Base-by-base conservation (phyloP, 2,797 vertebrate genomes). In the Antrozous pallidus region DNA sequence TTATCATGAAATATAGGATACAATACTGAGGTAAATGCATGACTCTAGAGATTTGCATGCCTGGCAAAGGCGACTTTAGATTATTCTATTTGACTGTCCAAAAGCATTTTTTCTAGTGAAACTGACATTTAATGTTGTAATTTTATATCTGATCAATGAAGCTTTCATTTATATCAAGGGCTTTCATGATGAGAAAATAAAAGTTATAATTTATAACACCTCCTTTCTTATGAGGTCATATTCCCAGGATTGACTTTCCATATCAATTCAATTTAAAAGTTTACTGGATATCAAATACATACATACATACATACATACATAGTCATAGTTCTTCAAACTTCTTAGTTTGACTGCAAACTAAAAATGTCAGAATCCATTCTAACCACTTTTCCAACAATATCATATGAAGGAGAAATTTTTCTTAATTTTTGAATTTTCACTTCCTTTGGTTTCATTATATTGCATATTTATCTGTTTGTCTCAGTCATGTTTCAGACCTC, bases 81-180 rank as follows among this genome's bases (percentile, higher is more conserved):
- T 89, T 51, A 95, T 87, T 95, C 24, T 45, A 85, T 89, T 87
- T 71, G 56, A 73, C 58, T 87, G 67, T 85, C 94, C 84, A 65
- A 45, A 87, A 61, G 77, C 42, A 70, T 77, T 85, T 93, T 81
- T 87, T 89, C 81, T 79, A 96, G 71, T 91, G 89, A 95, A 93
- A 71, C 94, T 95, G 94, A 95, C 96, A 96, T 91, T 89, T 96
- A 96, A 96, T 94, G 93, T 70, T 96, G 84, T 95, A 94, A 96
- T 96, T 96, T 95, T 95, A 87, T 94, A 95, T 96, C 87, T 96
- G 89, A 97, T 97, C 96, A 97, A 96, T 97, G 96, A 95, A 92
- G 80, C 86, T 88, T 95, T 97, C 95, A 96, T 96, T 97, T 96
- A 95, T 96, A 93, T 93, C 90, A 81, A 95, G 80, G 84, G 63